Percentiles rank a stretch among this genome's conserved stretches.
Evolutionary conservation across 1,140 invertebrate genomes (phyloP).

Genomic region (Apis dorsata): DNA sequence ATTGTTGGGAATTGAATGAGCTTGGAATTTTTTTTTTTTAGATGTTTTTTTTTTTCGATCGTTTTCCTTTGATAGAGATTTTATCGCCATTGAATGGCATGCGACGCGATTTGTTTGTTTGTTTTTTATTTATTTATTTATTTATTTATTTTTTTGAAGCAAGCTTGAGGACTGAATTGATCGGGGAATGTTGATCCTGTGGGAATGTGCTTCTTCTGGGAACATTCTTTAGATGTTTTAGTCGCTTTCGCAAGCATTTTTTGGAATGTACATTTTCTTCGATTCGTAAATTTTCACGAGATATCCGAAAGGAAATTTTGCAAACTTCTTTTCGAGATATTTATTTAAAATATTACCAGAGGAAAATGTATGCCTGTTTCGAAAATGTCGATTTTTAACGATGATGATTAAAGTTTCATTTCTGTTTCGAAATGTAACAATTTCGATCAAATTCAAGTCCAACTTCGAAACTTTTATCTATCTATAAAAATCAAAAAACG

Average conservation of each 20-base stretch:
- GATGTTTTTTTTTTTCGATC: neutral
- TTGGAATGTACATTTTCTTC: neutral
- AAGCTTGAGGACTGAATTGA: neutral
- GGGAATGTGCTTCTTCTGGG: neutral
- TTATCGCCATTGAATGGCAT: neutral
- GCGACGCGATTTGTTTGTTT: neutral
- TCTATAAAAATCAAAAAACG: too few relatives aligned
- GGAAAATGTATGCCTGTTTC: too few relatives aligned
- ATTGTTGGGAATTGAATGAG: neutral
- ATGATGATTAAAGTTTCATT: too few relatives aligned
- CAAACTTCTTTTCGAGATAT: too few relatives aligned
- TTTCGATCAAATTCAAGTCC: too few relatives aligned
- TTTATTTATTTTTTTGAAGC: neutral
- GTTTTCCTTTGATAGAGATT: neutral
- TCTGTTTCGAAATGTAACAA: too few relatives aligned
- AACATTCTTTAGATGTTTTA: neutral
- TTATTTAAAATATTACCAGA: too few relatives aligned
- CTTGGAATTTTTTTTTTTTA: neutral
- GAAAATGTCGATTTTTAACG: too few relatives aligned
- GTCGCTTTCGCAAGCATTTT: conserved; percentile 6
- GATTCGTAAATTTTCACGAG: too few relatives aligned
- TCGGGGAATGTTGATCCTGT: neutral
- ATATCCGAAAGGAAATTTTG: too few relatives aligned
- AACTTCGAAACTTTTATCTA: too few relatives aligned
- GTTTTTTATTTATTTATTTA: neutral